Conservation (phyloP, 2,888 invertebrate species). For the Rotaria socialis region DNA sequence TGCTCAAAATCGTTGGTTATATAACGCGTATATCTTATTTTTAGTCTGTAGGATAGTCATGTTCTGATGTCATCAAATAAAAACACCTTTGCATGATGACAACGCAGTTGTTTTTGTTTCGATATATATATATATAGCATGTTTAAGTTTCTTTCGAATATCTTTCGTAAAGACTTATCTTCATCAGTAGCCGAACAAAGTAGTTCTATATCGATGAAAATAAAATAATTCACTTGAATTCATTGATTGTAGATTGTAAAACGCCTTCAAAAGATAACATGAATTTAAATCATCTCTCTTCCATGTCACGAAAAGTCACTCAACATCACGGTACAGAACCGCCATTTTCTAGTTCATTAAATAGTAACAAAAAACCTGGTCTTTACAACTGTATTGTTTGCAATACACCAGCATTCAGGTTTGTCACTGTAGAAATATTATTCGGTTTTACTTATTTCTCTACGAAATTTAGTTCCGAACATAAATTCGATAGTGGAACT, state of each 20-base stretch:
- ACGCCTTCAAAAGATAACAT: not conserved
- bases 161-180: too few relatives aligned
- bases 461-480: conserved; percentile 69
- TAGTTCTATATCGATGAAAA: too few relatives aligned
- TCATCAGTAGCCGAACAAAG: too few relatives aligned
- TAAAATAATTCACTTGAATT: too few relatives aligned
- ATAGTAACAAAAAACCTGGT: conserved; percentile 38
- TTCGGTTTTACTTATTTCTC: not conserved
- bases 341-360: conserved; percentile 39
- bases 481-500: conserved; percentile 91
- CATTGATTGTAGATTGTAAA: not conserved
- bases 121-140: too few relatives aligned
- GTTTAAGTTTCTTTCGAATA: too few relatives aligned
- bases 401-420: conserved; percentile 61
- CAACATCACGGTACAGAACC: not conserved
- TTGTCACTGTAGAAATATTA: conserved; percentile 2
- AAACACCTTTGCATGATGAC: too few relatives aligned
- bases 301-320: not conserved
- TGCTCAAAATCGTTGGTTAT: too few relatives aligned
- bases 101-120: too few relatives aligned
- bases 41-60: too few relatives aligned
- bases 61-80: too few relatives aligned
- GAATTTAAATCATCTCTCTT: not conserved
- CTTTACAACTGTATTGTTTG: conserved; percentile 61
- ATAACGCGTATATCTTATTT: too few relatives aligned